Evolutionary conservation across 2,113 vertebrate genomes (phyloP).

Genomic region (Accipiter cooperii): DNA sequence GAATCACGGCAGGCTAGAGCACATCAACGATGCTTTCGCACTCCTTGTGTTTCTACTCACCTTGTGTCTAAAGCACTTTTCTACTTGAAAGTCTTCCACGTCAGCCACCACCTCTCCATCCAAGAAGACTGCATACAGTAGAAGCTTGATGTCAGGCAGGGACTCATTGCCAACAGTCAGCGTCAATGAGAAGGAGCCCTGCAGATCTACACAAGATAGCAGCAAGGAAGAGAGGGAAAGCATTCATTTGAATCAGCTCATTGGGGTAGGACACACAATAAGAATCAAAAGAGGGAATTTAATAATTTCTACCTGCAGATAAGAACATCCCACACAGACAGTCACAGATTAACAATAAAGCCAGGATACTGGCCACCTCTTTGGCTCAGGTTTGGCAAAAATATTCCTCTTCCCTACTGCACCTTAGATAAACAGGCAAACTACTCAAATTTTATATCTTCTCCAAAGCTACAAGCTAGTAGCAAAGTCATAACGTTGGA

Average conservation of each 20-base stretch:
- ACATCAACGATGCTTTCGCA: background rate
- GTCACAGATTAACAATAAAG: background rate
- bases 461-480: background rate
- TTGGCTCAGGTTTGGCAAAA: background rate
- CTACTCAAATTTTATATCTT: background rate
- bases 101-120: conserved; percentile 61
- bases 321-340: background rate
- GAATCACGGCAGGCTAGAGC: background rate
- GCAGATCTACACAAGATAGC: background rate
- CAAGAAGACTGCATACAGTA: conserved; percentile 31
- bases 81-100: conserved; percentile 17
- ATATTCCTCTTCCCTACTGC: background rate
- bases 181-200: conserved; percentile 42
- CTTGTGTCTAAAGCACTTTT: conserved; percentile 45
- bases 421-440: background rate
- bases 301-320: background rate
- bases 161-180: conserved; percentile 9
- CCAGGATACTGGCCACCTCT: background rate
- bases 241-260: background rate
- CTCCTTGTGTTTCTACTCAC: background rate
- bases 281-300: background rate
- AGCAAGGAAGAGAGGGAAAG: background rate
- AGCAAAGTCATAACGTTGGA: background rate
- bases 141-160: background rate
- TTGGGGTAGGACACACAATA: background rate